These are phyloP conservation scores for Listronotus bonariensis DNA, from an alignment of 1,140 invertebrate species.

Conservation along the genomic window DNA sequence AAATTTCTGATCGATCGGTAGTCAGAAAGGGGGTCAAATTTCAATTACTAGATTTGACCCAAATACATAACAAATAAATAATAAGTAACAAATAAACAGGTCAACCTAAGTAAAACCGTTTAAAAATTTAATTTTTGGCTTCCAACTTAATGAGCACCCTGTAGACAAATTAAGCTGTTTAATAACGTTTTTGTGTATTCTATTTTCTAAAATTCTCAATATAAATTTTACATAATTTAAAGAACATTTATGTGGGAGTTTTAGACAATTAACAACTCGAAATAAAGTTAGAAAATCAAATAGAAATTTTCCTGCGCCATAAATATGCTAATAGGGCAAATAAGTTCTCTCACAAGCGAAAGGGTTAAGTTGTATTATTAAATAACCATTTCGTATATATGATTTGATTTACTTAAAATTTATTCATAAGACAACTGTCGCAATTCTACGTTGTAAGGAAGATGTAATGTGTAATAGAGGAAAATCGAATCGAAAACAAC, in stretches of 20 bases:
- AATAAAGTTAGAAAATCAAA: slow-evolving; percentile 8
- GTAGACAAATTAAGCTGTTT: too few species aligned
- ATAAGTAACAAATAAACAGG: too few species aligned
- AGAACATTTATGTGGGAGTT: neutral
- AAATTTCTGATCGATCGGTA: too few species aligned
- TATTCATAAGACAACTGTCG: slow-evolving; percentile 32
- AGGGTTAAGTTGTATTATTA: slow-evolving; percentile 29
- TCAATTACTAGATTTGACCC: too few species aligned
- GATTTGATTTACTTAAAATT: slow-evolving; percentile 25
- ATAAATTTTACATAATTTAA: too few species aligned
- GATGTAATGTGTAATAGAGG: slow-evolving; percentile 15
- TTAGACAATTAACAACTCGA: neutral
- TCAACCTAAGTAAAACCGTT: too few species aligned
- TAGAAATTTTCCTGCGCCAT: slow-evolving; percentile 1
- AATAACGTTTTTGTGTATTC: too few species aligned
- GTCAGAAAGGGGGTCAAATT: too few species aligned
- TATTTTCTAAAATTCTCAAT: too few species aligned
- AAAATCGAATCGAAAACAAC: slow-evolving; percentile 18
- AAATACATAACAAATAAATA: too few species aligned
- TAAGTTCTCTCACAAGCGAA: slow-evolving; percentile 6
- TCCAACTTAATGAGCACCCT: too few species aligned
- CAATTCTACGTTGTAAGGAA: slow-evolving; percentile 12
- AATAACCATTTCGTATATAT: slow-evolving; percentile 18
- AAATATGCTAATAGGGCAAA: slow-evolving; percentile 20
- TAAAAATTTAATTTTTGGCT: too few species aligned